Evolutionary conservation across 2,113 vertebrate genomes (phyloP).

Genomic region (Uria aalge): DNA sequence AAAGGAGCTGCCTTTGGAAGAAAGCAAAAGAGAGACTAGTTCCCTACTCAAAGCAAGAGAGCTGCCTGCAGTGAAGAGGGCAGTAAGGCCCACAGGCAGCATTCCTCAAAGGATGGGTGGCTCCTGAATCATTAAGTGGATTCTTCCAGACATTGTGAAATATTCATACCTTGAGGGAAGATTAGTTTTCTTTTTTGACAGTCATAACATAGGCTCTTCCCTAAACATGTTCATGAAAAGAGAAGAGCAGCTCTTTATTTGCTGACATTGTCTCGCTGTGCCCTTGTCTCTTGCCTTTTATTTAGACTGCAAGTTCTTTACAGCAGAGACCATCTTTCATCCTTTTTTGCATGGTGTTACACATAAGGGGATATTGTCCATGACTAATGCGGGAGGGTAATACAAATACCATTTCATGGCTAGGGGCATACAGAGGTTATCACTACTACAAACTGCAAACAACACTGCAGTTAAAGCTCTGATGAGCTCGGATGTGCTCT

Average conservation of each 20-base stretch:
- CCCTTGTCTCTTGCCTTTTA: not conserved
- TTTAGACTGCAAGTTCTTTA: not conserved
- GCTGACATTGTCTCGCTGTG: not conserved
- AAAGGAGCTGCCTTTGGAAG: conserved; percentile 5
- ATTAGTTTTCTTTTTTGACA: not conserved
- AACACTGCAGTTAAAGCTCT: not conserved
- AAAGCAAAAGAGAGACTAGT: not conserved
- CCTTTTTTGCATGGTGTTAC: not conserved
- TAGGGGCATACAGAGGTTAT: not conserved
- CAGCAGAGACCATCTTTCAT: not conserved
- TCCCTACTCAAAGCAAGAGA: not conserved
- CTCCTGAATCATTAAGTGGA: not conserved
- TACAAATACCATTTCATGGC: not conserved
- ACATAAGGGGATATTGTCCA: not conserved
- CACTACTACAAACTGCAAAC: not conserved
- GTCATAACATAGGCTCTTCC: not conserved
- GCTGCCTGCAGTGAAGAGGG: not conserved
- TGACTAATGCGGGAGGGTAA: not conserved
- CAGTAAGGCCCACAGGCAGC: not conserved
- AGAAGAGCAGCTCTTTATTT: not conserved
- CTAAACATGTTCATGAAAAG: not conserved
- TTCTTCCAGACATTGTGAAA: conserved; percentile 8
- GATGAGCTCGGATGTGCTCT: not conserved
- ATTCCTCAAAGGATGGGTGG: conserved; percentile 7
- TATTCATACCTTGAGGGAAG: conserved; percentile 10